A percentile compares a stretch with the other conserved stretches of the same genome.
phyloP scores from a whole-genome alignment of 2,797 vertebrate species.

The Tapirus indicus region DNA sequence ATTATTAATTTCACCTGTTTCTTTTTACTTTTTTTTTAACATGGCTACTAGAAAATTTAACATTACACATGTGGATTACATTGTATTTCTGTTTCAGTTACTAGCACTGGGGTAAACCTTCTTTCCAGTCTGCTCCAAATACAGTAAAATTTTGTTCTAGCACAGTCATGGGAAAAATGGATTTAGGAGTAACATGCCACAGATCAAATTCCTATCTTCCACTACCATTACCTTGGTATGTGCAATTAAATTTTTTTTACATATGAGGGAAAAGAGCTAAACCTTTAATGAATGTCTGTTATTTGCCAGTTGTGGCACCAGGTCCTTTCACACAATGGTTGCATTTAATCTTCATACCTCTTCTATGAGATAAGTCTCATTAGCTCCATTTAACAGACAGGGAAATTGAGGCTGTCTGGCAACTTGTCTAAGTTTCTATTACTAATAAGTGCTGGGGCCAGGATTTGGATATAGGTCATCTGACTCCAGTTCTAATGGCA shows the following conservation, averaged over 20 bases:
- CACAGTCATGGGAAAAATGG: neutral
- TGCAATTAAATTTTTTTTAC: neutral
- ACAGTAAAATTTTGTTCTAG: neutral
- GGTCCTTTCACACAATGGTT: neutral
- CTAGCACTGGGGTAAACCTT: neutral
- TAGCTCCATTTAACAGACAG: slow-evolving; percentile 36
- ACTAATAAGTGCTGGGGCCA: neutral
- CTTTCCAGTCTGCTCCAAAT: neutral
- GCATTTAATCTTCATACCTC: slow-evolving; percentile 4
- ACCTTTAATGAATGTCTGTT: slow-evolving; percentile 6
- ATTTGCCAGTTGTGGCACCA: neutral
- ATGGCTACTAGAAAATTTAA: neutral
- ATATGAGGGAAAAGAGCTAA: neutral
- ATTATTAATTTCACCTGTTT: slow-evolving; percentile 18
- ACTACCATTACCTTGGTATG: neutral
- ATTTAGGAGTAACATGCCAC: neutral
- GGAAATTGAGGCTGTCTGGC: slow-evolving; percentile 37
- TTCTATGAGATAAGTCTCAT: neutral
- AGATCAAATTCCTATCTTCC: slow-evolving; percentile 10
- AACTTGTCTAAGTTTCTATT: slow-evolving; percentile 34
- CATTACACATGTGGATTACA: neutral
- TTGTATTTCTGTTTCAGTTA: slow-evolving; percentile 1
- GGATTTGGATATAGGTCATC: slow-evolving; percentile 27
- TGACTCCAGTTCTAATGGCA: neutral
- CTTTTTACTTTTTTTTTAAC: neutral